These are phyloP conservation scores for Drosophila carrolli DNA, from an alignment of 1,140 invertebrate species.

Conservation along the genomic window DNA sequence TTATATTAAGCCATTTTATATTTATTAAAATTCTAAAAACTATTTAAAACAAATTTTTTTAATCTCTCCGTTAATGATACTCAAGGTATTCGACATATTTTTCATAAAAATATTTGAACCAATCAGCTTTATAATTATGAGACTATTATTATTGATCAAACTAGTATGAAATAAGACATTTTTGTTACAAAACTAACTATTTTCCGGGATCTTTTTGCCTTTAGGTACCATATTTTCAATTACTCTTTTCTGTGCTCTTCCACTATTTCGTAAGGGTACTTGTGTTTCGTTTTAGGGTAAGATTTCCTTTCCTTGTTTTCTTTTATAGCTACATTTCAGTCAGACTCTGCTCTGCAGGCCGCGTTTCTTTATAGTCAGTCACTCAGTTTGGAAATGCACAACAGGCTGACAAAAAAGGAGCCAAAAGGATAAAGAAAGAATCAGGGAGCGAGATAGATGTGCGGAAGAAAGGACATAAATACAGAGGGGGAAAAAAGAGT, in stretches of 20 bases:
- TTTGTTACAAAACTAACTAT: no score
- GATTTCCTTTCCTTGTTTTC: background rate
- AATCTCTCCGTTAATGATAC: no score
- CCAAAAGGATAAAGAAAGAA: background rate
- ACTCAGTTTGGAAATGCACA: slow-evolving; percentile 27
- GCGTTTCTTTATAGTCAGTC: slow-evolving; percentile 40
- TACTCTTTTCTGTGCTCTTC: background rate
- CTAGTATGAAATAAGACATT: no score
- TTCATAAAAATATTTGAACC: no score
- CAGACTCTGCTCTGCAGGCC: slow-evolving; percentile 17
- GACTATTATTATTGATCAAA: no score
- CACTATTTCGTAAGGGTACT: background rate
- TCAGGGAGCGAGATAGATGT: background rate
- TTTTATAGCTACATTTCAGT: slow-evolving; percentile 27
- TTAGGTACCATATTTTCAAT: no score
- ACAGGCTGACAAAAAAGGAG: background rate
- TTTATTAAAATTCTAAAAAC: no score
- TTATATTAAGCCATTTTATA: no score
- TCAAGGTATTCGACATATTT: no score
- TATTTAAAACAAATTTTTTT: no score
- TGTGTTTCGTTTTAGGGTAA: background rate
- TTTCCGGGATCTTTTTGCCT: no score
- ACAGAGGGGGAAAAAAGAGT: slow-evolving; percentile 6
- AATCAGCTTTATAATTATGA: no score
- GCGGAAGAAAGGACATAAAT: background rate